Conservation (phyloP, 2,888 invertebrate species). For the Hypomecis atomaria region DNA sequence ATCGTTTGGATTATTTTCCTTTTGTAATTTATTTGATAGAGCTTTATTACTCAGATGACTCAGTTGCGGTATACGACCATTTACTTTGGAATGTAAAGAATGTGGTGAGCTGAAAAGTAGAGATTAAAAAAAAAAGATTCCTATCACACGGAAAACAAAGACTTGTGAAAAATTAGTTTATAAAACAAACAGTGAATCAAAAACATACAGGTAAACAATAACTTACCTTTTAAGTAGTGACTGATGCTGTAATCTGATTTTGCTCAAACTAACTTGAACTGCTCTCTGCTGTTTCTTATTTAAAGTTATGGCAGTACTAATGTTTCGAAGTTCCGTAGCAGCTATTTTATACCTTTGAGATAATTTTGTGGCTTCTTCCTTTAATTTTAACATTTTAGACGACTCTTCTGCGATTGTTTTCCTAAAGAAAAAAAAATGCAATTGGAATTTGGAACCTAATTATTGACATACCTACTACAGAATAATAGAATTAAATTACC, state of each 20-base stretch:
- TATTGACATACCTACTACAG: no score
- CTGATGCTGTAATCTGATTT: conserved; percentile 75
- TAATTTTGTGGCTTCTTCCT: conserved; percentile 72
- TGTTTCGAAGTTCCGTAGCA: conserved; percentile 71
- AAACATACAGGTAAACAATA: background rate
- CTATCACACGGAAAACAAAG: conserved; percentile 24
- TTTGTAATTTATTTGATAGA: conserved; percentile 61
- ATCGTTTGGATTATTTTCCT: conserved; percentile 71
- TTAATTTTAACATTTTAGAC: conserved; percentile 71
- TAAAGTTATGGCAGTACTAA: conserved; percentile 71
- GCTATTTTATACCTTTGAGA: conserved; percentile 76
- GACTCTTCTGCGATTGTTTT: conserved; percentile 79
- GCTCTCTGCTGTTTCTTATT: conserved; percentile 74
- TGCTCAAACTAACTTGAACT: conserved; percentile 66
- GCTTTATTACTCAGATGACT: conserved; percentile 50
- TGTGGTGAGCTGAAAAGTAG: conserved; percentile 65
- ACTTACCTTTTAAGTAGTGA: conserved; percentile 73
- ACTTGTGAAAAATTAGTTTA: background rate
- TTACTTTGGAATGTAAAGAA: conserved; percentile 66
- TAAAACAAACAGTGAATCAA: background rate
- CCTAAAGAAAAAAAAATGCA: conserved; percentile 56
- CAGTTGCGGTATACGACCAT: conserved; percentile 45
- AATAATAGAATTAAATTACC: conserved; percentile 50
- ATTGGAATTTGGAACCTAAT: background rate
- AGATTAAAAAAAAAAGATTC: conserved; percentile 39